A percentile compares a stretch with the other conserved stretches of the same genome.
Evolutionary conservation across 1,140 invertebrate species (phyloP).

Genomic region (Brachionus rubens): DNA sequence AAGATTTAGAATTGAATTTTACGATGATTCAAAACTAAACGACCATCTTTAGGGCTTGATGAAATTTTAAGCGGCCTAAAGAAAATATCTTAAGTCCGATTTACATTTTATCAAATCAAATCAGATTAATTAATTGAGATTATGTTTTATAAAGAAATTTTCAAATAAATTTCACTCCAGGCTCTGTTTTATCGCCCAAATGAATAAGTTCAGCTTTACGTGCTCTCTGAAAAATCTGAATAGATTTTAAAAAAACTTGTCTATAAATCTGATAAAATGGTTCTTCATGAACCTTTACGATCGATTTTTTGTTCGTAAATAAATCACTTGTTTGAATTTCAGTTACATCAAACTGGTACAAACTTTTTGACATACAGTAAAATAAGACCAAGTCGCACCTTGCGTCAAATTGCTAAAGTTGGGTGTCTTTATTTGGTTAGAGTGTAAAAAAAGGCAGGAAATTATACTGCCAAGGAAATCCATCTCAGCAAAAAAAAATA

Average conservation of each 20-base stretch:
- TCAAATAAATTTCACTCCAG: conserved; percentile 86
- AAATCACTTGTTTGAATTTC: conserved; percentile 73
- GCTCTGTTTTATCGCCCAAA: conserved; percentile 72
- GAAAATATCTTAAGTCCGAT: too few species aligned
- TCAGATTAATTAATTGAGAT: neutral
- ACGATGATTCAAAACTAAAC: conserved; percentile 41
- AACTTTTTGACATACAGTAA: conserved; percentile 75
- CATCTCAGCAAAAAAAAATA: conserved; percentile 48
- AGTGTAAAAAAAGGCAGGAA: conserved; percentile 88
- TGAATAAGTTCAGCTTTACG: conserved; percentile 80
- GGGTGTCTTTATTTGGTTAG: conserved; percentile 85
- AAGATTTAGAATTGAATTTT: conserved; percentile 36
- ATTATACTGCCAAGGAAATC: conserved; percentile 83
- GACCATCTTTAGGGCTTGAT: neutral
- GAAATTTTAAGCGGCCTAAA: conserved; percentile 31
- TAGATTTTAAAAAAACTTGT: conserved; percentile 68
- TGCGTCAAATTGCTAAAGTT: conserved; percentile 80
- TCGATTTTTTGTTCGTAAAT: conserved; percentile 81
- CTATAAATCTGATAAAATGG: conserved; percentile 71
- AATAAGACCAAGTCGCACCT: conserved; percentile 82
- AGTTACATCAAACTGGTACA: conserved; percentile 74
- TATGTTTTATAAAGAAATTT: neutral
- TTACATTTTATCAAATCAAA: neutral
- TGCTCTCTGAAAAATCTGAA: conserved; percentile 70
- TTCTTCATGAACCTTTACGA: conserved; percentile 62